Evolutionary conservation across 2,888 invertebrate species (phyloP).

Genomic region (Aleiodes leptofemur): DNA sequence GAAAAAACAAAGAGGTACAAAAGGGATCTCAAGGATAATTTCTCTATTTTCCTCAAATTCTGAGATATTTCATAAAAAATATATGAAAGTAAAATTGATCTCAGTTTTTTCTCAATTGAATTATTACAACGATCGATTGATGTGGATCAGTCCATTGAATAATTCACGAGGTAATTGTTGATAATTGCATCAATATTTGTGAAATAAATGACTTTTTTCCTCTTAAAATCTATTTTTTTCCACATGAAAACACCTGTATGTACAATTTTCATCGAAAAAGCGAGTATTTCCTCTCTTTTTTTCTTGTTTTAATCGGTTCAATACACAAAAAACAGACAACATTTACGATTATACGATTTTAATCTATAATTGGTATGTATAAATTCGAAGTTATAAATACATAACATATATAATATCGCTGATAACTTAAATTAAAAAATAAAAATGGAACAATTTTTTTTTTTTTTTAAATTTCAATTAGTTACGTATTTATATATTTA

Average conservation of each 20-base stretch:
- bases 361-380: constrained; percentile 50
- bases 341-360: constrained; percentile 41
- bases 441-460: constrained; percentile 35
- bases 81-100: background rate
- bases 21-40: no score
- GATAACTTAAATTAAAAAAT: constrained; percentile 62
- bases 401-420: constrained; percentile 55
- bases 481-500: constrained; percentile 57
- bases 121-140: constrained; percentile 20
- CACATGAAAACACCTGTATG: constrained; percentile 11
- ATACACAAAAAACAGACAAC: constrained; percentile 15
- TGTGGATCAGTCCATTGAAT: constrained; percentile 17
- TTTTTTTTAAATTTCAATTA: constrained; percentile 8
- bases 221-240: background rate
- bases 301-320: background rate
- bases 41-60: no score
- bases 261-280: background rate
- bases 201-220: constrained; percentile 29
- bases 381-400: constrained; percentile 62
- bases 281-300: constrained; percentile 29
- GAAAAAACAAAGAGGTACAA: no score
- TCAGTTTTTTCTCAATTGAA: background rate
- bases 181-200: constrained; percentile 31
- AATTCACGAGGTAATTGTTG: constrained; percentile 26
- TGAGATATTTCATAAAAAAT: background rate